Conservation (phyloP, 2,113 vertebrate genomes). For the Salvelinus fontinalis region DNA sequence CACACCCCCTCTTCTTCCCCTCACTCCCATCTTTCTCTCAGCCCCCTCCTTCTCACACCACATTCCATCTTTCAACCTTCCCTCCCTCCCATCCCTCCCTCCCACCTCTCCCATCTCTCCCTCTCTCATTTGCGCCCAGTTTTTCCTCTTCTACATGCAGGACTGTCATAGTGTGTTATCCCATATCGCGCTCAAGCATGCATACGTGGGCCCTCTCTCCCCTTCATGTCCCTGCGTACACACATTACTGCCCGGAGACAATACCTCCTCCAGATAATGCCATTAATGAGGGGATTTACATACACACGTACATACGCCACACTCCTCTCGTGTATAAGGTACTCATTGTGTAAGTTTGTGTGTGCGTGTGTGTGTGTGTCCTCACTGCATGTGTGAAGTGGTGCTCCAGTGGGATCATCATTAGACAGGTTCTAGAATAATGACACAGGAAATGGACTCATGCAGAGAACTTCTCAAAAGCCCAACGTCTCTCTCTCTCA, state of each 20-base stretch:
- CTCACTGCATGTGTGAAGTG: conserved; percentile 62
- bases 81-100: background rate
- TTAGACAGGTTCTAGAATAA: conserved; percentile 77
- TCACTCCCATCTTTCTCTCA: conserved; percentile 8
- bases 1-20: conserved; percentile 1
- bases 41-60: background rate
- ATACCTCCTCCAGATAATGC: conserved; percentile 59
- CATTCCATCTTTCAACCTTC: conserved; percentile 5
- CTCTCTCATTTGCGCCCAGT: conserved; percentile 49
- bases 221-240: conserved; percentile 59
- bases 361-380: conserved; percentile 1
- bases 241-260: conserved; percentile 76
- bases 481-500: conserved; percentile 10
- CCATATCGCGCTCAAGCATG: conserved; percentile 60
- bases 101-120: conserved; percentile 7
- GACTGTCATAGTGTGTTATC: conserved; percentile 70
- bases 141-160: conserved; percentile 65
- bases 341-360: conserved; percentile 30
- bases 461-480: conserved; percentile 62
- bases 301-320: conserved; percentile 72
- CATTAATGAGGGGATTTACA: conserved; percentile 80
- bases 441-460: conserved; percentile 75
- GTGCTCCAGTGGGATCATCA: conserved; percentile 74
- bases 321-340: conserved; percentile 59
- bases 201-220: conserved; percentile 48